Evolutionary conservation across 2,888 invertebrate genomes (phyloP).

Genomic region (Clusia tigrina): DNA sequence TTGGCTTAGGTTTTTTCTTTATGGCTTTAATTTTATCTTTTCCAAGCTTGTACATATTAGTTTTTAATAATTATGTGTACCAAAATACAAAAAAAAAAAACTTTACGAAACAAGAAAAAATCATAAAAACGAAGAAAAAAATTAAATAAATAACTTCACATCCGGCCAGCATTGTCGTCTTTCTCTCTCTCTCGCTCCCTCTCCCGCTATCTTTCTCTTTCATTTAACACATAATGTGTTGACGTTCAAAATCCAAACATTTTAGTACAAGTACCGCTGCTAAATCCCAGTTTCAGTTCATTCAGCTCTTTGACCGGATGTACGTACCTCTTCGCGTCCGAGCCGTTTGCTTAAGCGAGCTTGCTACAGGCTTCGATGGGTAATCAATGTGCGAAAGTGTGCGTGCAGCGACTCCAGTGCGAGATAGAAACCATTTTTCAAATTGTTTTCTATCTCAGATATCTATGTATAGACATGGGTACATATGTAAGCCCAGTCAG

Average conservation of each 20-base stretch:
- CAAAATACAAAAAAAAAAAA: too few species aligned
- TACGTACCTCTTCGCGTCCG: neutral
- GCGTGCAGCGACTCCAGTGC: too few species aligned
- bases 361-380: neutral
- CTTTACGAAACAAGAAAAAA: too few species aligned
- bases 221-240: slow-evolving; percentile 24
- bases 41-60: slow-evolving; percentile 23
- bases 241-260: slow-evolving; percentile 22
- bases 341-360: neutral
- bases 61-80: slow-evolving; percentile 24
- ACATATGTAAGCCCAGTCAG: too few species aligned
- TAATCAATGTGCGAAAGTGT: too few species aligned
- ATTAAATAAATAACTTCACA: slow-evolving; percentile 49
- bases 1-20: neutral
- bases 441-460: too few species aligned
- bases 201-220: slow-evolving; percentile 14
- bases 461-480: too few species aligned
- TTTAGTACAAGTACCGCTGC: slow-evolving; percentile 29
- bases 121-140: too few species aligned
- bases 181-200: slow-evolving; percentile 35
- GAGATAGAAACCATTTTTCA: too few species aligned
- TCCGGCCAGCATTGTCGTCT: slow-evolving; percentile 58
- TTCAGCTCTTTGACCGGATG: slow-evolving; percentile 32
- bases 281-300: slow-evolving; percentile 7
- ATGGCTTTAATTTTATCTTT: slow-evolving; percentile 21